Percentiles rank a stretch among this genome's conserved stretches.
Conservation (phyloP, 2,888 invertebrate genomes). For the Drosophila limbata region DNA sequence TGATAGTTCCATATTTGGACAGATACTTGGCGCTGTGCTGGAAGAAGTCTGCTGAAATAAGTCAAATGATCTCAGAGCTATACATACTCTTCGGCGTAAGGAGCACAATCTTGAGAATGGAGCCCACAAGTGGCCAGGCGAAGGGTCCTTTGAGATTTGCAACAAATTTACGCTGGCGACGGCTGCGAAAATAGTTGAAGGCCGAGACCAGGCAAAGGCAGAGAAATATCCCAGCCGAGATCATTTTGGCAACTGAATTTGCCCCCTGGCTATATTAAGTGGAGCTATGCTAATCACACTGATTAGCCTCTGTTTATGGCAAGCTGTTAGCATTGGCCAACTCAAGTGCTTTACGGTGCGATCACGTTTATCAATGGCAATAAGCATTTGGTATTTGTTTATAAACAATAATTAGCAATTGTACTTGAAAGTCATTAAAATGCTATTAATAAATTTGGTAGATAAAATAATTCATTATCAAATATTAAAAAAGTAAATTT, state of each 20-base stretch:
- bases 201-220: slow-evolving; percentile 69
- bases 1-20: slow-evolving; percentile 54
- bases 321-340: slow-evolving; percentile 13
- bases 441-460: slow-evolving; percentile 3
- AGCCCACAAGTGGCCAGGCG: slow-evolving; percentile 60
- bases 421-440: slow-evolving; percentile 2
- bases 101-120: slow-evolving; percentile 62
- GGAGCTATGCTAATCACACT: slow-evolving; percentile 19
- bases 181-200: slow-evolving; percentile 61
- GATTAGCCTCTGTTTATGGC: slow-evolving; percentile 25
- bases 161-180: slow-evolving; percentile 56
- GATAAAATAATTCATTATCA: neutral
- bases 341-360: slow-evolving; percentile 35
- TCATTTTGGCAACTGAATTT: slow-evolving; percentile 62
- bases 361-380: slow-evolving; percentile 17
- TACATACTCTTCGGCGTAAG: slow-evolving; percentile 62
- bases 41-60: slow-evolving; percentile 57
- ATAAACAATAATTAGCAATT: neutral
- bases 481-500: too few relatives aligned
- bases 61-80: fast-evolving
- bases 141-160: slow-evolving; percentile 66
- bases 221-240: slow-evolving; percentile 62
- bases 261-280: slow-evolving; percentile 7
- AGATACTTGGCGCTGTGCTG: slow-evolving; percentile 54
- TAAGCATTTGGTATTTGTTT: slow-evolving; percentile 2